A percentile compares a stretch with the other conserved stretches of the same genome.
These are phyloP conservation scores for Charanyca ferruginea DNA, from an alignment of 2,888 invertebrate species.

Conservation along the genomic window DNA sequence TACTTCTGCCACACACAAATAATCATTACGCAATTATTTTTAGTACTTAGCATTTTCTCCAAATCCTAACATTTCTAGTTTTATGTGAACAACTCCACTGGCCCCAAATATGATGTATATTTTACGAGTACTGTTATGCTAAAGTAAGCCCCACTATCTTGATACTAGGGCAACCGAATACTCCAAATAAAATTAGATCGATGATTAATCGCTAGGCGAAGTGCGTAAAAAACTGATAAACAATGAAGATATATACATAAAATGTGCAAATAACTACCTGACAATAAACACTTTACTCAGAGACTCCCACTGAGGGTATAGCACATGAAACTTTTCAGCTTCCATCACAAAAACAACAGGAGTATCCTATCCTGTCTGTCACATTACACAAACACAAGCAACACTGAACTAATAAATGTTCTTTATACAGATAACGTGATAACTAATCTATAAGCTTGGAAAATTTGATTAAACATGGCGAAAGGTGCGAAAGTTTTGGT, in stretches of 20 bases:
- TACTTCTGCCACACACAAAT: not conserved
- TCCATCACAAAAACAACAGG: conserved; percentile 51
- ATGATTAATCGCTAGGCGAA: conserved; percentile 8
- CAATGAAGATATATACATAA: not conserved
- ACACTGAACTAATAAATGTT: conserved; percentile 31
- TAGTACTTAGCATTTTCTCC: not conserved
- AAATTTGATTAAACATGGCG: conserved; percentile 38
- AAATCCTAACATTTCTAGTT: not conserved
- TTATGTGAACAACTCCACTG: not conserved
- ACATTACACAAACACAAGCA: conserved; percentile 43
- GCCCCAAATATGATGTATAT: not conserved
- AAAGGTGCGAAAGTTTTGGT: conserved; percentile 23
- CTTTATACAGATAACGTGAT: conserved; percentile 43
- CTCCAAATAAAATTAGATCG: conserved; percentile 15
- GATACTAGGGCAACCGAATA: conserved; percentile 12
- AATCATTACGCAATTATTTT: not conserved
- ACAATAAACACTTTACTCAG: conserved; percentile 69
- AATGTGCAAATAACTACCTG: conserved; percentile 57
- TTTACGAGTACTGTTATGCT: not conserved
- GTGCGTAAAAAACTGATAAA: conserved; percentile 1
- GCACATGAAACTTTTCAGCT: conserved; percentile 69
- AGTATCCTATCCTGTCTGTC: not conserved
- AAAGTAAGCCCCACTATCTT: conserved; percentile 7
- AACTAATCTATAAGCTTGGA: conserved; percentile 54
- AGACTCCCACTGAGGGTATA: conserved; percentile 71